Evolutionary conservation across 2,113 vertebrate species (phyloP).

Genomic region (Gadus chalcogrammus): DNA sequence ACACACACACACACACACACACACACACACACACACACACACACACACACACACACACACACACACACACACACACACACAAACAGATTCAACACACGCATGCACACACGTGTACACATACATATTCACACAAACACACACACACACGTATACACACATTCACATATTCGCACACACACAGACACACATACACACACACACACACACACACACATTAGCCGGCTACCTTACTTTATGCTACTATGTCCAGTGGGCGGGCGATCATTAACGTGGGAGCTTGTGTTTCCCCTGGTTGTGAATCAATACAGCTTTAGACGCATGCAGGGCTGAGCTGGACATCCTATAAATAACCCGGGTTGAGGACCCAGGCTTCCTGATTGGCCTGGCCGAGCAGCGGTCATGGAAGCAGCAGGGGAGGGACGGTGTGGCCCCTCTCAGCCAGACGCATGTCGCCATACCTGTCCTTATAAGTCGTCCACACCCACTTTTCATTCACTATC

Average conservation of each 20-base stretch:
- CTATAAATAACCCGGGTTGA: slow-evolving; percentile 39
- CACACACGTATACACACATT: too few relatives aligned
- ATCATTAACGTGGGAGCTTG: slow-evolving; percentile 32
- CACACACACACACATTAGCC: background rate
- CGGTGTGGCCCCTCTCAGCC: too few relatives aligned
- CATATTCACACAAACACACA: background rate
- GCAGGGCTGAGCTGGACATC: slow-evolving; percentile 17
- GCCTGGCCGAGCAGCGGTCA: slow-evolving; percentile 21
- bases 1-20: background rate
- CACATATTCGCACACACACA: background rate
- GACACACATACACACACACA: background rate
- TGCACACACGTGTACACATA: background rate
- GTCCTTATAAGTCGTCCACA: too few relatives aligned
- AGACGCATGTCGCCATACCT: background rate
- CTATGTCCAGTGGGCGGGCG: slow-evolving; percentile 2
- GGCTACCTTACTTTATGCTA: background rate
- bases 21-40: background rate
- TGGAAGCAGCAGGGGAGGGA: slow-evolving; percentile 17
- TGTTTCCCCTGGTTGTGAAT: slow-evolving; percentile 31
- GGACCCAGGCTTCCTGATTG: slow-evolving; percentile 12
- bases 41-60: background rate
- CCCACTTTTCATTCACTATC: too few relatives aligned
- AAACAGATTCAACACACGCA: slow-evolving; percentile 16
- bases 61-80: slow-evolving; percentile 9
- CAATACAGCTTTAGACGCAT: slow-evolving; percentile 39